Base-by-base conservation (phyloP, 2,797 vertebrate genomes). In the Astyanax mexicanus region DNA sequence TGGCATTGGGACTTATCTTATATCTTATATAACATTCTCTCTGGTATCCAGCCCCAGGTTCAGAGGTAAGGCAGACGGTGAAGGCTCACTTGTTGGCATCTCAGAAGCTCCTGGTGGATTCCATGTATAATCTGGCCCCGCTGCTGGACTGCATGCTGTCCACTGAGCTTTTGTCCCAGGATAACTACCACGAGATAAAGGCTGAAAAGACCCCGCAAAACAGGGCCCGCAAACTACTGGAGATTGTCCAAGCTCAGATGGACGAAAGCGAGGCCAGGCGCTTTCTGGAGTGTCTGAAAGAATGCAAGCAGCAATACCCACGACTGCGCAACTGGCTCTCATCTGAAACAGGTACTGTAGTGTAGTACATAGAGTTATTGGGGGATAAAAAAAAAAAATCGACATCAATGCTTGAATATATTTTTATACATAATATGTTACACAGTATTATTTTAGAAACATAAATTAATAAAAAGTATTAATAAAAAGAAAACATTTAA, bases 161-260 rank as follows among this genome's bases (percentile, higher is more conserved):
- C 21, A 60, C 47, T 8, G 68, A 78, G 23, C 72, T 89, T 54
- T 73, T 89, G 37, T 84, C 88, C 51, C 80, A 76, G 60, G 88
- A 89, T 57, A 87, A 88, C 77, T 85, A 84, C 60, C 80, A 75
- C 12, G 84, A 85, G 29, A 83, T 89, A 40, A 69, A 68, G 21
- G 84, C 86, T 0, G 86, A 89, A 65, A 77, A 55, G 52, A 88
- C 82, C 0, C 84, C 88, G 1, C 37, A 78, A 9, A 78, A 79
- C 11, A 82, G 74, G 1, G 88, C 84, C 1, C 81, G 88, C 27
- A 86, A 83, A 68, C 83, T 89, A 37, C 83, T 89, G 54, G 88
- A 89, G 78, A 83, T 89, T 13, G 84, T 89, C 69, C 86, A 87
- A 0, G 79, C 73, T 29, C 85, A 89, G 80, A 77, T 89, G 84